phyloP scores from a whole-genome alignment of 2,113 vertebrate genomes.

The Blennius ocellaris region DNA sequence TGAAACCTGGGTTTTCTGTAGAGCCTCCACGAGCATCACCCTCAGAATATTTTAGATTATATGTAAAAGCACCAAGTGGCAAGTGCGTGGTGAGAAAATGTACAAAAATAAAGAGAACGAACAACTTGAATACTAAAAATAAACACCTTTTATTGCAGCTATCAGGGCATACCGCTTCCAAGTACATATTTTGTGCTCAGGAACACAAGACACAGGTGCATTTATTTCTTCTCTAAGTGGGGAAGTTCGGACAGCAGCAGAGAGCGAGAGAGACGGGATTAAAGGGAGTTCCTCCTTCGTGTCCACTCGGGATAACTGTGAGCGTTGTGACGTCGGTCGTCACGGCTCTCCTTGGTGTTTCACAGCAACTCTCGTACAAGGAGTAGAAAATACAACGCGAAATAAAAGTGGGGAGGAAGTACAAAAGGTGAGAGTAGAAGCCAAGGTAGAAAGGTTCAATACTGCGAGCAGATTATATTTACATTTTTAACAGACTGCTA shows the following conservation, averaged over 20 bases:
- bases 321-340: slow-evolving; percentile 35
- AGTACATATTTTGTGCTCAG: slow-evolving; percentile 44
- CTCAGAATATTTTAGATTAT: too few species aligned
- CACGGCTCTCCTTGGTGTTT: slow-evolving; percentile 51
- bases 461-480: slow-evolving; percentile 60
- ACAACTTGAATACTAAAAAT: slow-evolving; percentile 67
- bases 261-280: slow-evolving; percentile 15
- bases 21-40: too few species aligned
- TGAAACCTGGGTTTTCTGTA: too few species aligned
- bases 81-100: too few species aligned
- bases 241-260: slow-evolving; percentile 42
- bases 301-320: slow-evolving; percentile 2
- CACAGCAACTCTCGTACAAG: slow-evolving; percentile 26
- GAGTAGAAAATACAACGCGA: slow-evolving; percentile 55
- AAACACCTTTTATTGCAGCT: slow-evolving; percentile 73
- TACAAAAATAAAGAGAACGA: not conserved
- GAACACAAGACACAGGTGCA: slow-evolving; percentile 26
- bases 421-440: slow-evolving; percentile 61
- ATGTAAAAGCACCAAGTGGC: too few species aligned
- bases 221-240: slow-evolving; percentile 33
- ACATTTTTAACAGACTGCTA: slow-evolving; percentile 68
- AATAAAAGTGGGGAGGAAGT: slow-evolving; percentile 37
- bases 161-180: slow-evolving; percentile 44
- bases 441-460: slow-evolving; percentile 56
- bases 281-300: slow-evolving; percentile 51